A percentile compares a stretch with the other conserved stretches of the same genome.
Conservation (phyloP, 2,113 vertebrate species). For the Rhombomys opimus region DNA sequence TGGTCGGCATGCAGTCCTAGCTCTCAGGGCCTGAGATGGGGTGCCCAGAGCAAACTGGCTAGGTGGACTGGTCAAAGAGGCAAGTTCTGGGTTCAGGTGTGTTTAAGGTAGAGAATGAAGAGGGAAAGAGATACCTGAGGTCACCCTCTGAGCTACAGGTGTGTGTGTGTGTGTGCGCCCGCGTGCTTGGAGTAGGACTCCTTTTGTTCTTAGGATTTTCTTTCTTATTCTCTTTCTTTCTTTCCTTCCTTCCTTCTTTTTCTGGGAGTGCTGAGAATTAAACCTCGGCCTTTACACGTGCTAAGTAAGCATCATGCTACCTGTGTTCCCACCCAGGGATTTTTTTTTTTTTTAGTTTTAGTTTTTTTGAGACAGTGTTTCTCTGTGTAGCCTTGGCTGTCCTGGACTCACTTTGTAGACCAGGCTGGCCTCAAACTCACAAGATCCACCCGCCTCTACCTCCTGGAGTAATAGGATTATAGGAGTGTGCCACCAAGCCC, state of each 20-base stretch:
- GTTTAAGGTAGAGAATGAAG: not conserved
- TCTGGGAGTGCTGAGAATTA: not conserved
- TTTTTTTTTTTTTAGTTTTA: not conserved
- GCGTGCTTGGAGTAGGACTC: not conserved
- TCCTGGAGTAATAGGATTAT: too few relatives aligned
- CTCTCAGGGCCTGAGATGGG: not conserved
- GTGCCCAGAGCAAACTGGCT: not conserved
- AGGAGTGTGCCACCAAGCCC: too few relatives aligned
- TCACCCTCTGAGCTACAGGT: not conserved
- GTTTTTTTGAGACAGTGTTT: too few relatives aligned
- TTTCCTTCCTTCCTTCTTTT: not conserved
- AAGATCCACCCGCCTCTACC: too few relatives aligned
- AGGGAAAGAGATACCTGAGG: not conserved
- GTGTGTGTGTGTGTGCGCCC: too few relatives aligned
- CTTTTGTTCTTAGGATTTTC: not conserved
- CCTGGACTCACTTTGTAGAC: too few relatives aligned
- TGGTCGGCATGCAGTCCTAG: not conserved
- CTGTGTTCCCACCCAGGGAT: not conserved
- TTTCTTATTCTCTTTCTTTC: not conserved
- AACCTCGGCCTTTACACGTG: not conserved
- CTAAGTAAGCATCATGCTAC: too few relatives aligned
- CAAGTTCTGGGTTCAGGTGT: not conserved
- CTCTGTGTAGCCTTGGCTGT: too few relatives aligned
- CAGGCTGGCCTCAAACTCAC: too few relatives aligned
- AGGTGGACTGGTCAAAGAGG: not conserved